Percentiles rank a stretch among this genome's conserved stretches.
These are phyloP conservation scores for Scarus forsteni DNA, from an alignment of 2,797 vertebrate genomes.

Conservation along the genomic window DNA sequence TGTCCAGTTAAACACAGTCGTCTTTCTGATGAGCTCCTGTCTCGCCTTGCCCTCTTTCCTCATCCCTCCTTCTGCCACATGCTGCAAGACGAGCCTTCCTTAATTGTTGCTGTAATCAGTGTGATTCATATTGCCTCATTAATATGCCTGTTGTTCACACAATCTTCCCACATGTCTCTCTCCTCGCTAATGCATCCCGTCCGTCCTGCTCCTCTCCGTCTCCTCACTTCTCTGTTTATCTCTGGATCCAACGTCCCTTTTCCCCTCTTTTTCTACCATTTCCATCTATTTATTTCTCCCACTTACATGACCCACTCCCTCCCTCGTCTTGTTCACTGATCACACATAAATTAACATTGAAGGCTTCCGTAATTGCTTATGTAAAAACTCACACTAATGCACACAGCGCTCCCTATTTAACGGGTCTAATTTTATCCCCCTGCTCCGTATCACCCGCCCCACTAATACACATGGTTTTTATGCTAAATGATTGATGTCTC, in stretches of 20 bases:
- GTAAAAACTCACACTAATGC: constrained; percentile 84
- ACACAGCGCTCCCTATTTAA: constrained; percentile 77
- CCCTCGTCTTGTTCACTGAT: constrained; percentile 74
- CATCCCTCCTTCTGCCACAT: constrained; percentile 66
- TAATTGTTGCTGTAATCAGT: constrained; percentile 85
- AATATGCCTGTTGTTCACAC: constrained; percentile 83
- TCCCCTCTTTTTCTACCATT: constrained; percentile 64
- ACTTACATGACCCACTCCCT: constrained; percentile 59
- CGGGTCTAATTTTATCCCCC: constrained; percentile 82
- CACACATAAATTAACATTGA: constrained; percentile 86
- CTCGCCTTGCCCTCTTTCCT: constrained; percentile 45
- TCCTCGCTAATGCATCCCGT: constrained; percentile 64
- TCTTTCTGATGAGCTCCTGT: constrained; percentile 38
- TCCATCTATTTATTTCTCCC: constrained; percentile 70
- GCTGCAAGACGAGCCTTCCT: constrained; percentile 71
- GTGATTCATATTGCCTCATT: constrained; percentile 86
- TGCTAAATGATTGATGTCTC: constrained; percentile 84
- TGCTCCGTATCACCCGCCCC: constrained; percentile 65
- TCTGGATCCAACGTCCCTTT: constrained; percentile 60
- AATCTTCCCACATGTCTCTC: constrained; percentile 73
- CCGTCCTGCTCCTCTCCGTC: constrained; percentile 56
- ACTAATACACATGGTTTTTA: constrained; percentile 77
- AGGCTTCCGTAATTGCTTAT: constrained; percentile 85
- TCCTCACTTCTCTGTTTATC: constrained; percentile 59
- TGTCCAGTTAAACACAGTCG: constrained; percentile 28